Base-by-base conservation (phyloP, 2,113 vertebrate species). In the Ceyx margarethae region DNA sequence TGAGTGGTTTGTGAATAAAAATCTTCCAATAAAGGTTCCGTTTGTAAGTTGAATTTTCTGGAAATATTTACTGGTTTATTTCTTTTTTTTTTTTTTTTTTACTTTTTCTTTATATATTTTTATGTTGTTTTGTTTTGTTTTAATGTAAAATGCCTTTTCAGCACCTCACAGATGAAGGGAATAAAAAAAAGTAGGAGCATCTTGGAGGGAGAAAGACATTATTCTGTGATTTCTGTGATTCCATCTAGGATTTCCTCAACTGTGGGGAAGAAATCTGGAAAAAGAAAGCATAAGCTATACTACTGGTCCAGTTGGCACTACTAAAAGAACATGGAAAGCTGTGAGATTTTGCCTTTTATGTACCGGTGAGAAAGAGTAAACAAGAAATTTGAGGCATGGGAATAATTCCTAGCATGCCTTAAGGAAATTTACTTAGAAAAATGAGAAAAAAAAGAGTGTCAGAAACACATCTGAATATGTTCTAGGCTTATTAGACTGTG, bases 291-390 rank as follows among this genome's bases (percentile, higher is more conserved):
- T 14, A 20, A 77, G 8, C 20, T 50, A 42, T 60, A 62, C 10
- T 8, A 53, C 16, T 4, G 17, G 7, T 4, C 2, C 4, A 0
- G 19, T 1, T 83, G 56, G 12, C 15, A 58, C 7, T 51, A 58
- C 15, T 80, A 13, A 60, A 66, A 58, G 22, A 46, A 56, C 6
- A 4, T 5, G 3, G 23, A 6, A 65, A 80, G 14, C 13, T 72
- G 14, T 40, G 35, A 6, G 16, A 42, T 80, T 85, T 35, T 53
- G 25, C 40, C 17, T 51, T 2, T 37, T 35, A 40, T 3, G 7
- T 22, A 48, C 4, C 62, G 9, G 13, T 71, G 20, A 90, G 11
- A 5, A 81, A 67, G 45, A 62, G 72, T 15, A 87, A 66, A 37
- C 8, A 81, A 46, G 13, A 84, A 84, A 72, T 57, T 0, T 71